A percentile compares a stretch with the other conserved stretches of the same genome.
Conservation (phyloP, 2,113 vertebrate genomes). For the Jaculus jaculus region DNA sequence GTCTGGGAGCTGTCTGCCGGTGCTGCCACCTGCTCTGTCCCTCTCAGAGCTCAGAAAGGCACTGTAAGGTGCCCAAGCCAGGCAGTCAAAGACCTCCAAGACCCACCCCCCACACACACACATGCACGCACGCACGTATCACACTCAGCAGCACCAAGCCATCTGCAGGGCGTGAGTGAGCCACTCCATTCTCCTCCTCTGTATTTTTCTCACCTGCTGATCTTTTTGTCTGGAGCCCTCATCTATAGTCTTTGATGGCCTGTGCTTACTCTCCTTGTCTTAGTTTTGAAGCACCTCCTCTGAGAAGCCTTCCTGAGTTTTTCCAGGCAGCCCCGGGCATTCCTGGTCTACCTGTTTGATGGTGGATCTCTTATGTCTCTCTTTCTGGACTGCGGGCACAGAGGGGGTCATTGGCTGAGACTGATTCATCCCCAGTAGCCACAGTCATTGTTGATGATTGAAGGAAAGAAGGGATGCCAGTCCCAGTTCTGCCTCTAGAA, state of each 20-base stretch:
- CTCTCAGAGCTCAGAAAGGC: background rate
- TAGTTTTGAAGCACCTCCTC: constrained; percentile 18
- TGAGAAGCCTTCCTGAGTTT: constrained; percentile 26
- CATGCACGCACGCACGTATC: no score
- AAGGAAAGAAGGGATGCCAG: background rate
- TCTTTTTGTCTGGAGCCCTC: background rate
- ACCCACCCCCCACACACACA: background rate
- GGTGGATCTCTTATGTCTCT: background rate
- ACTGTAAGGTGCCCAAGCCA: background rate
- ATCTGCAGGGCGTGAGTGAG: background rate
- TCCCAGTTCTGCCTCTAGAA: background rate
- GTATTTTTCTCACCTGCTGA: background rate
- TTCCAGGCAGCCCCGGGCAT: background rate
- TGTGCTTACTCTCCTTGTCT: background rate
- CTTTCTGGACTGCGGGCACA: background rate
- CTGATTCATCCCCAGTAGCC: background rate
- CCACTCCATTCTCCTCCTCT: background rate
- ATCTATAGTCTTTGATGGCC: background rate
- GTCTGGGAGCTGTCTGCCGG: background rate
- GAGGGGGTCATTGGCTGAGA: background rate
- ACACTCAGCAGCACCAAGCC: background rate
- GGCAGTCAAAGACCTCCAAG: background rate
- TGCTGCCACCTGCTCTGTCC: background rate
- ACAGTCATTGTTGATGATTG: background rate
- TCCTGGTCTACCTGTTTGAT: background rate